These are phyloP conservation scores for Sebastolobus altivelis DNA, from an alignment of 2,797 vertebrate genomes.

Conservation along the genomic window DNA sequence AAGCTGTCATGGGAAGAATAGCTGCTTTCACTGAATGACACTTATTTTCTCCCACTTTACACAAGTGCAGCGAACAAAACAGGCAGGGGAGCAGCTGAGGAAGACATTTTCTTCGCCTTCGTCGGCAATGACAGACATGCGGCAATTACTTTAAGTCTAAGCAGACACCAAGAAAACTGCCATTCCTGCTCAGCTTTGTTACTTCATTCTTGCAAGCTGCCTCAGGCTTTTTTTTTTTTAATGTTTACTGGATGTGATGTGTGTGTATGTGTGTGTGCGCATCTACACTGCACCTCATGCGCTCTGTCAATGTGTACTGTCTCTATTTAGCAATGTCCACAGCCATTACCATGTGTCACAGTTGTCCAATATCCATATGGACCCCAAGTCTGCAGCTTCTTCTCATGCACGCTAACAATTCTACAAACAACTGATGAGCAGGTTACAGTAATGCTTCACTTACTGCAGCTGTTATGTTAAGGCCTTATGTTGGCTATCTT, in stretches of 20 bases:
- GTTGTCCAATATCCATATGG: constrained; percentile 76
- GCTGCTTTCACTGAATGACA: constrained; percentile 98
- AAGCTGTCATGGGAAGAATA: constrained; percentile 99
- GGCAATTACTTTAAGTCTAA: constrained; percentile 96
- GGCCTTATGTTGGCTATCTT: constrained; percentile 4
- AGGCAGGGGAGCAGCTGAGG: constrained; percentile 94
- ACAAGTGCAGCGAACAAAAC: constrained; percentile 96
- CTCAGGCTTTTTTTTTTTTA: constrained; percentile 44
- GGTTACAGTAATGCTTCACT: not conserved
- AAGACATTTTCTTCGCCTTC: constrained; percentile 91
- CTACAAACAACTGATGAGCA: not conserved
- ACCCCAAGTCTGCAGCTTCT: constrained; percentile 78
- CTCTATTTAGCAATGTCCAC: constrained; percentile 77
- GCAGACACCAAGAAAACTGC: constrained; percentile 91
- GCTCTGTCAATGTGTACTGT: constrained; percentile 17
- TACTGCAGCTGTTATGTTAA: not conserved
- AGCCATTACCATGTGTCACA: constrained; percentile 81
- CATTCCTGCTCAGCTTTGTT: constrained; percentile 90
- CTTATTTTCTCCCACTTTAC: constrained; percentile 99
- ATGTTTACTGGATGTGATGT: constrained; percentile 41
- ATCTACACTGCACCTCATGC: constrained; percentile 6
- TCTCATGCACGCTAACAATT: constrained; percentile 69
- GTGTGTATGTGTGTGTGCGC: not conserved
- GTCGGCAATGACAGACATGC: constrained; percentile 93
- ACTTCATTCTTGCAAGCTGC: constrained; percentile 82